Percentiles rank a stretch among this genome's conserved stretches.
phyloP scores from a whole-genome alignment of 2,888 invertebrate species.

The Xestia sexstrigata region DNA sequence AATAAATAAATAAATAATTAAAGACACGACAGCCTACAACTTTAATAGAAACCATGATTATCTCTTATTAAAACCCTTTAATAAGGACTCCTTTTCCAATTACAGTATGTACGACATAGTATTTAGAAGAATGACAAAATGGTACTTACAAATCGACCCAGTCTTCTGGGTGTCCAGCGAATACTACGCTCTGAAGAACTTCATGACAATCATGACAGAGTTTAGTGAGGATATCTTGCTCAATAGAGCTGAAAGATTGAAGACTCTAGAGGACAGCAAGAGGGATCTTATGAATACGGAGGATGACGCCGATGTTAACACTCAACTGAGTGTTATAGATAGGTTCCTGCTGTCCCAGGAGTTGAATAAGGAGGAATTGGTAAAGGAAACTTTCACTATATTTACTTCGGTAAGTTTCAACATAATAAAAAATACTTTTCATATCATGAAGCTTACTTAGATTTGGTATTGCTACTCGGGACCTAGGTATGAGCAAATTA shows the following conservation, averaged over 20 bases:
- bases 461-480: not conserved
- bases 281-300: conserved; percentile 69
- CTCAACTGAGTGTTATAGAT: conserved; percentile 82
- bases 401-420: conserved; percentile 80
- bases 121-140: conserved; percentile 83
- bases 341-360: conserved; percentile 81
- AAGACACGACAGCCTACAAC: too few relatives aligned
- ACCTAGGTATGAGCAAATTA: too few relatives aligned
- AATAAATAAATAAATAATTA: too few relatives aligned
- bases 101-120: conserved; percentile 78
- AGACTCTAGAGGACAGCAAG: conserved; percentile 66
- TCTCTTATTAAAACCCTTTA: not conserved
- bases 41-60: not conserved
- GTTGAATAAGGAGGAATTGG: conserved; percentile 72
- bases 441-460: not conserved
- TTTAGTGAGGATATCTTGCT: conserved; percentile 58
- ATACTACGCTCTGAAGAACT: conserved; percentile 64
- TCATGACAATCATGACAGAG: conserved; percentile 58
- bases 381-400: conserved; percentile 81
- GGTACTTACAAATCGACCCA: conserved; percentile 84
- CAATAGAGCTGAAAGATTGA: conserved; percentile 69
- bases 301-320: conserved; percentile 74
- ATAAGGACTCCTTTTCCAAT: not conserved
- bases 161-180: conserved; percentile 75
- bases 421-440: not conserved